These are phyloP conservation scores for Saguinus midas DNA, from an alignment of 2,113 vertebrate species.

Conservation along the genomic window DNA sequence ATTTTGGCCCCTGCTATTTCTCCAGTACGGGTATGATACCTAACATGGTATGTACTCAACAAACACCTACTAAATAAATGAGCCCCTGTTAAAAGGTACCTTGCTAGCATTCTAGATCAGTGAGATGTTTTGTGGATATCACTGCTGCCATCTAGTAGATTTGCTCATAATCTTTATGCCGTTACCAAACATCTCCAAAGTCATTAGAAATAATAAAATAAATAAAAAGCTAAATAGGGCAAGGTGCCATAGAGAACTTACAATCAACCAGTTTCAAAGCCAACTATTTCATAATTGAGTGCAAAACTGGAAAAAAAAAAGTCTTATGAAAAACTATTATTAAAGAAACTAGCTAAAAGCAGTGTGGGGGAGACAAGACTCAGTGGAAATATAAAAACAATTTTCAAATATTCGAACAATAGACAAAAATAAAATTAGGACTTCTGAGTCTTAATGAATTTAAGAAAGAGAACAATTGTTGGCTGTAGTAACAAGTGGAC, in stretches of 20 bases:
- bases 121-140: neutral
- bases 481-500: neutral
- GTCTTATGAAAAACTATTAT: neutral
- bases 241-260: neutral
- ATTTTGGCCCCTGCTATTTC: neutral
- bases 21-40: neutral
- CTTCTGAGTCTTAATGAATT: neutral
- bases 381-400: neutral
- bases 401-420: constrained; percentile 11
- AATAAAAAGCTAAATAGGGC: neutral
- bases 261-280: neutral
- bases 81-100: neutral
- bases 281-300: neutral
- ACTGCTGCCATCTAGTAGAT: neutral
- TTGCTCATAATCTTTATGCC: neutral
- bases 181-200: neutral
- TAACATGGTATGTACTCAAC: neutral
- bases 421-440: neutral
- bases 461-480: neutral
- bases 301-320: neutral
- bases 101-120: neutral
- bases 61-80: neutral
- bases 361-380: neutral
- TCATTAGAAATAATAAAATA: neutral
- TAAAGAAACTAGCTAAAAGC: neutral